Evolutionary conservation across 1,140 invertebrate species (phyloP).

Genomic region (Aphidius ervi): DNA sequence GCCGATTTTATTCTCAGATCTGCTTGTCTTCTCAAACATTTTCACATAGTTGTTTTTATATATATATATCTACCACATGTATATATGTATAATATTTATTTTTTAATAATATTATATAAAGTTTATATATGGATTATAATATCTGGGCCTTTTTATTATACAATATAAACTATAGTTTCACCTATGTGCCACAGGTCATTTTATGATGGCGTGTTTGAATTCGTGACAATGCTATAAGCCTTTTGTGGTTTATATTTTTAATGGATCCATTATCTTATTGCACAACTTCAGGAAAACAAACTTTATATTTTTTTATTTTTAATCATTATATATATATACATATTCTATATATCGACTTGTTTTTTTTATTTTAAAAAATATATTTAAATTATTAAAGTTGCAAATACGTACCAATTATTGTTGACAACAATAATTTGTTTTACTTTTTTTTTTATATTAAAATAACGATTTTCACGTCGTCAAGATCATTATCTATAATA

Average conservation of each 20-base stretch:
- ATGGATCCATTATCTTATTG: conserved; percentile 30
- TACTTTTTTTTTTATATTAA: too few species aligned
- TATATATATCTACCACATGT: conserved; percentile 4
- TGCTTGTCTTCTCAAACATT: too few species aligned
- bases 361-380: background rate
- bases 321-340: too few species aligned
- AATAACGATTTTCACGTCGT: conserved; percentile 18
- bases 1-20: too few species aligned
- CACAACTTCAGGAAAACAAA: too few species aligned
- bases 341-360: too few species aligned
- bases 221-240: conserved; percentile 27
- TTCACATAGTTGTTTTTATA: background rate
- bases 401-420: conserved; percentile 17
- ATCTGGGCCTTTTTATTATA: too few species aligned
- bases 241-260: conserved; percentile 14
- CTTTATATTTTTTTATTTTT: too few species aligned
- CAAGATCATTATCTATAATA: conserved; percentile 27
- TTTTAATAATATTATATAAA: conserved; percentile 5
- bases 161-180: too few species aligned
- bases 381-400: background rate
- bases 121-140: background rate
- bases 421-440: conserved; percentile 15
- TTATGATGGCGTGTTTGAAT: conserved; percentile 26
- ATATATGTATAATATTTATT: too few species aligned
- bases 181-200: background rate